These are phyloP conservation scores for Selene dorsalis DNA, from an alignment of 2,797 vertebrate genomes.

Conservation along the genomic window DNA sequence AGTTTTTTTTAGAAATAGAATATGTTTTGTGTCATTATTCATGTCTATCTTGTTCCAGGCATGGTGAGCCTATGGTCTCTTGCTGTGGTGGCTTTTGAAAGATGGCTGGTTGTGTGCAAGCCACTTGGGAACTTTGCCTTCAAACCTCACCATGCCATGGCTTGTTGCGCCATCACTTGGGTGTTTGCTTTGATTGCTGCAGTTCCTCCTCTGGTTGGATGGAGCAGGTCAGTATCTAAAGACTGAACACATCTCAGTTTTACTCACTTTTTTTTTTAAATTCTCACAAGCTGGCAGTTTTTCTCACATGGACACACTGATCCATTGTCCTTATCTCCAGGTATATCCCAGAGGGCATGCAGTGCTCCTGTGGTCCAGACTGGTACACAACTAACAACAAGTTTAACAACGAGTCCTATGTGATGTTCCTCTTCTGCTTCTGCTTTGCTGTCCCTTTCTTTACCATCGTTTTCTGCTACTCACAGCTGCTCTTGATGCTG, in stretches of 20 bases:
- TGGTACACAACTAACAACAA: conserved; percentile 84
- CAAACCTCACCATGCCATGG: conserved; percentile 79
- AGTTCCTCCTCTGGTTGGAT: conserved; percentile 82
- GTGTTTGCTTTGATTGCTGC: conserved; percentile 70
- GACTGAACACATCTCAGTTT: not conserved
- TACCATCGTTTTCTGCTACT: conserved; percentile 84
- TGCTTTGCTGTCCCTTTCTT: conserved; percentile 84
- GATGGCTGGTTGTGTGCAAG: conserved; percentile 86
- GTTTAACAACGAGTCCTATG: conserved; percentile 83
- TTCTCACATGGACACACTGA: not conserved
- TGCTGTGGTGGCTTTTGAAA: conserved; percentile 83
- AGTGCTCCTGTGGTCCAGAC: conserved; percentile 85
- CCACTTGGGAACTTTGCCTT: conserved; percentile 84
- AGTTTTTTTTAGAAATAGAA: too few relatives aligned
- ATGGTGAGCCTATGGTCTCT: conserved; percentile 87
- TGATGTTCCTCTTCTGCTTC: conserved; percentile 86
- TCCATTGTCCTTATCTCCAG: conserved; percentile 15
- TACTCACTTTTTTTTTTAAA: not conserved
- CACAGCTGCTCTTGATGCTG: conserved; percentile 83
- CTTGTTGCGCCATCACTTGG: conserved; percentile 82
- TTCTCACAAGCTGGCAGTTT: too few relatives aligned
- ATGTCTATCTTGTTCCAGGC: conserved; percentile 70
- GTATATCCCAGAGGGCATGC: conserved; percentile 82
- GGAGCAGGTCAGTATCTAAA: conserved; percentile 82
- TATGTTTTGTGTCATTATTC: too few relatives aligned